Base-by-base conservation (phyloP, 2,888 invertebrate species). In the Andrena bucephala region DNA sequence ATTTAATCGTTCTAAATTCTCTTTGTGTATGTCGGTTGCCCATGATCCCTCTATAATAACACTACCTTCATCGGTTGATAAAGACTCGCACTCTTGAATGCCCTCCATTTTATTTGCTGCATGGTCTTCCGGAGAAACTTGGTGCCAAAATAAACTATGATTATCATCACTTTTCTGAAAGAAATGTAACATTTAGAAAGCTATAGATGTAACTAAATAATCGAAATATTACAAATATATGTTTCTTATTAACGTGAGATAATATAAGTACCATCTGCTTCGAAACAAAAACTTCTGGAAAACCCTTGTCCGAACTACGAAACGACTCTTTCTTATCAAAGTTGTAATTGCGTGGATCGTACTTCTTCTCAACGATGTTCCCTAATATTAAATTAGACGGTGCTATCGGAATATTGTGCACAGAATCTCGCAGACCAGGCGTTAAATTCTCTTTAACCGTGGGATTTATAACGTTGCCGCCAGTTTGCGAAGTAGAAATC, bases 1-100 rank as follows among this genome's bases (percentile, higher is more conserved):
- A 57, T 95, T 94, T 13, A 99, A 92, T 76, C 95, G 94, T 86
- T 95, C 94, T 0, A 97, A 63, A 94, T 98, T 99, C 94, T 97
- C 97, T 84, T 94, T 93, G 90, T 98, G 98, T 78, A 98, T 97
- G 88, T 95, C 94, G 85, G 85, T 29, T 72, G 92, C 94, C 87
- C 94, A 94, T 5, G 92, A 83, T n/a, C 93, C 93, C 69, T 90
- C 81, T 2, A 93, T 60, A 8, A 93, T 74, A 33, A 78, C 70
- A 77, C 87, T 90, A 20, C 8, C n/a, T 52, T 81, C 67, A 36
- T 36, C 13, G 0, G 2, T 20, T 3, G 7, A 8, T 8, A 2
- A 36, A 70, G 50, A 7, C 48, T 42, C 50, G 13, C 13, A 13
- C 0, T 2, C 57, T 50, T 75, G 10, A 8, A 24, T 8, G 5